Evolutionary conservation across 2,797 vertebrate species (phyloP).

Genomic region (Tachyglossus aculeatus): DNA sequence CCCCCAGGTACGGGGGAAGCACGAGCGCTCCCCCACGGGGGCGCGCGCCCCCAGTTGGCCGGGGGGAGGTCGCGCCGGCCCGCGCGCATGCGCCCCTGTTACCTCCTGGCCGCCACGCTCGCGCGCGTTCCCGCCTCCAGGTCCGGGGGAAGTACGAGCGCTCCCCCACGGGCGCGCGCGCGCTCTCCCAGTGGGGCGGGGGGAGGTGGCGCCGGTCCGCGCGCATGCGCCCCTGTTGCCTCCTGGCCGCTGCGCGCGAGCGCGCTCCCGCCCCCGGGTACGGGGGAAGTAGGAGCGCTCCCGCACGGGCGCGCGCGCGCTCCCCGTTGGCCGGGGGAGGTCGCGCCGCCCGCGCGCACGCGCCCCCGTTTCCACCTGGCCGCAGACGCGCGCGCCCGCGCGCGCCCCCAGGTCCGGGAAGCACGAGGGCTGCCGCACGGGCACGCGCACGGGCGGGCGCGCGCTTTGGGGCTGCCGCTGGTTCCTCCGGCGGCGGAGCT

Average conservation of each 20-base stretch:
- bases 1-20: constrained; percentile 43
- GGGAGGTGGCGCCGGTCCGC: constrained; percentile 21
- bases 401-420: too few relatives aligned
- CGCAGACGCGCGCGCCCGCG: too few relatives aligned
- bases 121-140: constrained; percentile 38
- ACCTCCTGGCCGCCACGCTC: too few relatives aligned
- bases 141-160: constrained; percentile 31
- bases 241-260: neutral
- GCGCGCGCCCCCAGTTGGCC: constrained; percentile 57
- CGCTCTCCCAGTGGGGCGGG: neutral
- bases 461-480: too few relatives aligned
- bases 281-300: constrained; percentile 11
- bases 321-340: constrained; percentile 48
- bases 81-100: neutral
- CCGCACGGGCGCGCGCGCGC: constrained; percentile 22
- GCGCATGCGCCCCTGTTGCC: neutral
- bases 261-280: constrained; percentile 41
- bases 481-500: too few relatives aligned
- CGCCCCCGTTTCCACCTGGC: neutral
- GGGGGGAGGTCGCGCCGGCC: neutral
- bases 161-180: constrained; percentile 21
- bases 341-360: neutral
- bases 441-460: too few relatives aligned
- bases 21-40: constrained; percentile 10
- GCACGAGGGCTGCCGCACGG: too few relatives aligned